Evolutionary conservation across 2,797 vertebrate genomes (phyloP), one percentile per base, ranked within the genome.

Genomic region (Sciurus vulgaris): DNA sequence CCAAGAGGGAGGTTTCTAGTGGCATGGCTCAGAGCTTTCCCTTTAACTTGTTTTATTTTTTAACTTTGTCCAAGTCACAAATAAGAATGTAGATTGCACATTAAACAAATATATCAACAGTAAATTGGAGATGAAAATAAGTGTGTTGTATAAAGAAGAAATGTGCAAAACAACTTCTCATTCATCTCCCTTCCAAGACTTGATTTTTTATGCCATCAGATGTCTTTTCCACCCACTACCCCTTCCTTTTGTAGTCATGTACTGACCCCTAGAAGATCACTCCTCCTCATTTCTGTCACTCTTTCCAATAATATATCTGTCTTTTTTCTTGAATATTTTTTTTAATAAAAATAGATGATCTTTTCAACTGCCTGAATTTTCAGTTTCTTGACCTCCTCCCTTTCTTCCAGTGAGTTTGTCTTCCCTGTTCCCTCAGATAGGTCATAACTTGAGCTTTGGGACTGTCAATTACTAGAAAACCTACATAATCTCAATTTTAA

Each of bases 121-220:
- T 93, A 94, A 97, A 12, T 59, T 87, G 44, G 69, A 89, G 74
- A 93, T 61, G 35, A 95, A 96, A 93, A 54, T 12, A 82, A 92
- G 54, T 93, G 67, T 78, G 73, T 59, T 88, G 12, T 30, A 78
- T 85, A 63, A 74, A 87, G 47, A 79, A 89, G 65, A 95, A 96
- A 86, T 93, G 82, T 89, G 11, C n/a, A 76, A 85, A 96, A 94
- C 69, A 95, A 78, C 12, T 35, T 96, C 47, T 79, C 90, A 89
- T 54, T 30, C 47, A 54, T 72, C 61, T 93, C 59, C 49, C 33
- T 86, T n/a, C 65, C 54, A 76, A 88, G 15, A 86, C 86, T 90
- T 96, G 35, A 87, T 87, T 97, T 86, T 89, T 70, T 89, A 86
- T 92, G 41, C 91, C 73, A 79, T 95, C 73, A 92, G 87, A 91